Conservation (phyloP, 2,888 invertebrate genomes). For the Thumatha senex region DNA sequence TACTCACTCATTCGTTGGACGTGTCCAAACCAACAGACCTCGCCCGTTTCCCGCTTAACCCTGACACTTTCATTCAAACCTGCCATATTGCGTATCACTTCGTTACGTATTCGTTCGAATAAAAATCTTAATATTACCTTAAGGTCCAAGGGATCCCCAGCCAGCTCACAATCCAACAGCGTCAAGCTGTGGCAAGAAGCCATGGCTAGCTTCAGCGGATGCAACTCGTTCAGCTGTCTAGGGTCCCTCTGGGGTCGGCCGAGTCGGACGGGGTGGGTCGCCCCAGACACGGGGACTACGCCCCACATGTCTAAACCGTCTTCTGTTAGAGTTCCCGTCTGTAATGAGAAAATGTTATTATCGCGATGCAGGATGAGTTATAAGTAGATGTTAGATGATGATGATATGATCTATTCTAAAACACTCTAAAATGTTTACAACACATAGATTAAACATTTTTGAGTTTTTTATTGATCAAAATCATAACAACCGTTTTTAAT, state of each 20-base stretch:
- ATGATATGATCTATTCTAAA: too few relatives aligned
- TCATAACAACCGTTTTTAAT: too few relatives aligned
- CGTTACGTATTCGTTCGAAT: too few relatives aligned
- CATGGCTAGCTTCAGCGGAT: constrained; percentile 89
- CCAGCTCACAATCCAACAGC: constrained; percentile 92
- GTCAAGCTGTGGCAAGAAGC: constrained; percentile 97
- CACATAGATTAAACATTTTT: too few relatives aligned
- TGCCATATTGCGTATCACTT: too few relatives aligned
- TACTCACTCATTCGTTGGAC: too few relatives aligned
- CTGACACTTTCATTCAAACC: too few relatives aligned
- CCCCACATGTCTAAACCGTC: constrained; percentile 98
- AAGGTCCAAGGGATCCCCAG: constrained; percentile 97
- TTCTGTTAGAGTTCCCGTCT: constrained; percentile 98
- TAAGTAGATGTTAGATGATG: too few relatives aligned
- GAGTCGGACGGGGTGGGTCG: constrained; percentile 48
- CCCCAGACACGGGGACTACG: constrained; percentile 86
- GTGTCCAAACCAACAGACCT: too few relatives aligned
- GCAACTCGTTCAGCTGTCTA: constrained; percentile 71
- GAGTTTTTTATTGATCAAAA: too few relatives aligned
- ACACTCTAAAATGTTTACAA: too few relatives aligned
- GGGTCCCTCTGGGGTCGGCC: constrained; percentile 78
- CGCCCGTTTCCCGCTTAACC: too few relatives aligned
- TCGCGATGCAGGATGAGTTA: not conserved
- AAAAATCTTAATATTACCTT: constrained; percentile 87
- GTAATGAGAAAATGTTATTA: constrained; percentile 9